Base-by-base conservation (phyloP, 2,797 vertebrate genomes). In the Parauchenoglanis punctatus region DNA sequence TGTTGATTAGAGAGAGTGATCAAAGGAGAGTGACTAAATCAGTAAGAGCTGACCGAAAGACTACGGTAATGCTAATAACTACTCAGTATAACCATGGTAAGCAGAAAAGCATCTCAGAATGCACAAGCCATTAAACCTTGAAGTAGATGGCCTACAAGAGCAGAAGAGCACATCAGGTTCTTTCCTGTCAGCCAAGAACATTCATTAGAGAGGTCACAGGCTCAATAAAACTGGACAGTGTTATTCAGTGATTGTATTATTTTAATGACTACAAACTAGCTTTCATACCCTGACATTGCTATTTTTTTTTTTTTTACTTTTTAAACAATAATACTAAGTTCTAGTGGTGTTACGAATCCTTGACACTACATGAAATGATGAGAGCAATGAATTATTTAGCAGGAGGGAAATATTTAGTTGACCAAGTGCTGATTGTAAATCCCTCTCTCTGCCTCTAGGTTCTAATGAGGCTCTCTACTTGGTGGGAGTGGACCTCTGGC, bases 311-410 rank as follows among this genome's bases (percentile, higher is more conserved):
- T 52, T 31, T 59, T 80, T n/a, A 81, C 12, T 59, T 80, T 56
- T 59, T 23, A 23, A 81, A 25, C 11, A 10, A 70, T 82, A 28
- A 86, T 63, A 52, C 68, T 72, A 86, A 84, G 89, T 44, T 87
- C 83, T 84, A 85, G 73, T 80, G 77, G 31, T 83, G 88, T 88
- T 85, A 83, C 31, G 49, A 65, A 90, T 85, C 77, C 84, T 80
- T 91, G 84, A 91, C 85, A 90, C 86, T 58, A 81, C 80, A 87
- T 58, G 52, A 88, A 76, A 86, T 56, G 87, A 86, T 90, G 88
- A 88, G 87, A 88, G 86, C 85, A 85, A 86, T 88, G 88, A 73
- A 83, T 90, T 88, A 87, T 88, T 87, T 83, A 88, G 81, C 85
- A 88, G 82, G 76, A 81, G 23, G 10, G 12, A 35, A 80, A 61